Evolutionary conservation across 2,113 vertebrate species (phyloP).

Genomic region (Strix uralensis): DNA sequence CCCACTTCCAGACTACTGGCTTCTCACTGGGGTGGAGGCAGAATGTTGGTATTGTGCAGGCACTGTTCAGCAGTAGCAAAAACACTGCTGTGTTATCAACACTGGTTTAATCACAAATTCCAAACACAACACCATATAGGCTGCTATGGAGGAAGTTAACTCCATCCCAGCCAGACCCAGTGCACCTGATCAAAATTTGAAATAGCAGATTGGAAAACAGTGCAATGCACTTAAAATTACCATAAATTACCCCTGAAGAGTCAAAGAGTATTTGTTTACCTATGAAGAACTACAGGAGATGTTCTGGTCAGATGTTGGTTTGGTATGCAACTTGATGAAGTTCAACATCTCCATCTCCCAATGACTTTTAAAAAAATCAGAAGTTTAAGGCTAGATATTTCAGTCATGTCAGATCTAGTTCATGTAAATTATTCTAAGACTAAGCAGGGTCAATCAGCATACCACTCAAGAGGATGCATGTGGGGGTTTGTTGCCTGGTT

Average conservation of each 20-base stretch:
- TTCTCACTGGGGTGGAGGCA: neutral
- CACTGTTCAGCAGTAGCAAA: neutral
- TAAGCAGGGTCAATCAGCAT: neutral
- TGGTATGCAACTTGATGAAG: neutral
- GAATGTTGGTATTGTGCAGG: neutral
- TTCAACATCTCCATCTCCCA: neutral
- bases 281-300: neutral
- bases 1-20: neutral
- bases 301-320: neutral
- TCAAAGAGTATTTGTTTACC: neutral
- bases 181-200: neutral
- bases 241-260: neutral
- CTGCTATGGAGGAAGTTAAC: neutral
- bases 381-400: neutral
- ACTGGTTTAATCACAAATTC: neutral
- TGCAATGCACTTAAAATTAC: neutral
- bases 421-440: neutral
- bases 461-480: neutral
- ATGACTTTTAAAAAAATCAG: neutral
- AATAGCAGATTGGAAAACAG: neutral
- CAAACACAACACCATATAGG: neutral
- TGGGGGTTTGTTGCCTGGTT: neutral
- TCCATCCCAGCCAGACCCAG: neutral
- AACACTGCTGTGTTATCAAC: neutral
- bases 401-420: neutral